Conservation (phyloP, 2,113 vertebrate genomes). For the Nipponia nippon region DNA sequence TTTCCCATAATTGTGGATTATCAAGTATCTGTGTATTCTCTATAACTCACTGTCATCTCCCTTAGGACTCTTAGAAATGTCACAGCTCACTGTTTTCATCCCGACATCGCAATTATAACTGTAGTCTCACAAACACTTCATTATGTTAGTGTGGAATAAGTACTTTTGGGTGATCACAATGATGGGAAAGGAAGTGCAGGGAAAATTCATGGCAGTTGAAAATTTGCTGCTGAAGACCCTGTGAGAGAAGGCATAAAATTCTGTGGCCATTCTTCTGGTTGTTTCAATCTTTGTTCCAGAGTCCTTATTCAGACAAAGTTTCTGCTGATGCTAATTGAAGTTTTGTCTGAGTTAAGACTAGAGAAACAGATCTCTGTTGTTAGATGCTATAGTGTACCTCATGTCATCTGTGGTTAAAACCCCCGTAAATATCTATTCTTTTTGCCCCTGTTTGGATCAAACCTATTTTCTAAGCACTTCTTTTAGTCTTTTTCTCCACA, state of each 20-base stretch:
- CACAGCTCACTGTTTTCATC: not conserved
- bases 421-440: not conserved
- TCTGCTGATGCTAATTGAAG: not conserved
- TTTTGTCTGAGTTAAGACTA: not conserved
- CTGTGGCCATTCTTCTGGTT: not conserved
- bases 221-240: not conserved
- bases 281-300: not conserved
- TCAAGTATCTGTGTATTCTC: not conserved
- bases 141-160: not conserved
- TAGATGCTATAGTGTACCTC: not conserved
- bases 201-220: not conserved
- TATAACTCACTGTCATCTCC: not conserved
- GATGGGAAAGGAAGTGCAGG: slow-evolving; percentile 22
- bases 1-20: not conserved
- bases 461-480: not conserved
- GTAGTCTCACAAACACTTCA: not conserved
- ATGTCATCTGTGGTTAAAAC: not conserved
- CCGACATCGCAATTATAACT: not conserved
- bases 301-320: not conserved
- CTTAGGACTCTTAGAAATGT: slow-evolving; percentile 20
- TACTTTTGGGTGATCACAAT: not conserved
- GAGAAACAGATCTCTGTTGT: not conserved
- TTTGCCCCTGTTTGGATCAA: not conserved
- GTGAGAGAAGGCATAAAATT: not conserved
- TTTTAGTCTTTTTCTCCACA: not conserved